Percentiles rank a stretch among this genome's conserved stretches.
These are phyloP conservation scores for Malaclemys terrapin DNA, from an alignment of 2,113 vertebrate species.

Conservation along the genomic window DNA sequence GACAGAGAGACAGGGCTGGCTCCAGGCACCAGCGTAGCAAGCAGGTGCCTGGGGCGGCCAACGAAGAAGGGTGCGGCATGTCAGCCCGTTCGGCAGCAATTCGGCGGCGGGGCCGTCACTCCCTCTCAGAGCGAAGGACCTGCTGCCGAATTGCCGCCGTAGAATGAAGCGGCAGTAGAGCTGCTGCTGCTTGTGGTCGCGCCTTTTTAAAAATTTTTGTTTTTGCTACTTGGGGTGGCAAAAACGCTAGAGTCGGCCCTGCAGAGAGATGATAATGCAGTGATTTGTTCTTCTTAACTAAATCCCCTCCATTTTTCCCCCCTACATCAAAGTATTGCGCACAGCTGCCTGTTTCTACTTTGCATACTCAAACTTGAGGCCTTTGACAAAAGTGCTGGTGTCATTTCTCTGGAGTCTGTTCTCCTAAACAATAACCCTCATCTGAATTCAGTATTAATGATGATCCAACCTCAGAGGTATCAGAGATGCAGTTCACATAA, in stretches of 20 bases:
- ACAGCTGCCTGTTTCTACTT: not conserved
- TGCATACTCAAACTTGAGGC: not conserved
- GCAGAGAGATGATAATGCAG: not conserved
- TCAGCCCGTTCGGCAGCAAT: no score
- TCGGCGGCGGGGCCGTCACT: no score
- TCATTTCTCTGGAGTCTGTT: not conserved
- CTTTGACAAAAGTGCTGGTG: not conserved
- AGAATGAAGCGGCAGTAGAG: no score
- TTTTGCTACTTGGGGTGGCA: no score
- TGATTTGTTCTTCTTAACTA: not conserved
- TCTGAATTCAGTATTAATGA: rapidly evolving
- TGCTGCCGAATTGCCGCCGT: no score
- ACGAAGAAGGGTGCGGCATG: no score
- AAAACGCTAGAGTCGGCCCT: no score
- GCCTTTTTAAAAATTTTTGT: no score
- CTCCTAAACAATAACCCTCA: not conserved
- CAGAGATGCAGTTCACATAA: not conserved
- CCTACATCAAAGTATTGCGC: not conserved
- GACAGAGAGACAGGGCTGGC: not conserved
- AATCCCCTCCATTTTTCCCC: not conserved
- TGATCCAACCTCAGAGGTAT: slow-evolving; percentile 10
- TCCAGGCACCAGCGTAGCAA: no score
- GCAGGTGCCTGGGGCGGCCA: no score
- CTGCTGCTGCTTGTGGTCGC: no score
- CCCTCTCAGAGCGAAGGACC: no score